These are phyloP conservation scores for Abramis brama DNA, from an alignment of 2,113 vertebrate genomes.

Conservation along the genomic window DNA sequence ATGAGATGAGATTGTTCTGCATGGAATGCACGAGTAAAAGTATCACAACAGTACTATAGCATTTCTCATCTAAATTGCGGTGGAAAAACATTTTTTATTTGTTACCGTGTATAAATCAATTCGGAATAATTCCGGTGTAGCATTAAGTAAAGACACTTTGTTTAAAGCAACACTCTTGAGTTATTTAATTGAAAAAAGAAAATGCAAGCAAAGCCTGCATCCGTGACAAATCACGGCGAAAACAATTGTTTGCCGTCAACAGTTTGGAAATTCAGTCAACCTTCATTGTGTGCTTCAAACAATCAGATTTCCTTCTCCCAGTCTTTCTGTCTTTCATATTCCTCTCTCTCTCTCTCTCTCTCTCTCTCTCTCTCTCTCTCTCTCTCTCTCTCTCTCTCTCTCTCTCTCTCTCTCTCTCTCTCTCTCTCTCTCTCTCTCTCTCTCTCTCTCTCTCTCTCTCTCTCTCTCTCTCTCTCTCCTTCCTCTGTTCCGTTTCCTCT, in stretches of 20 bases:
- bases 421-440: background rate
- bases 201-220: background rate
- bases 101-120: slow-evolving; percentile 22
- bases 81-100: background rate
- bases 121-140: background rate
- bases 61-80: background rate
- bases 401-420: background rate
- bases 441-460: background rate
- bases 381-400: background rate
- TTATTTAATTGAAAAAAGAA: background rate
- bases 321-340: background rate
- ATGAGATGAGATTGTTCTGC: background rate
- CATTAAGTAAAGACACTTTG: background rate
- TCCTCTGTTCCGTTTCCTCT: slow-evolving; percentile 55
- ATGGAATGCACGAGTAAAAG: background rate
- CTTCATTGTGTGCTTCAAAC: slow-evolving; percentile 48
- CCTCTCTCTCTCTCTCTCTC: background rate
- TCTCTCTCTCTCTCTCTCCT: background rate
- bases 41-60: background rate
- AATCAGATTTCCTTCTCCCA: slow-evolving; percentile 4
- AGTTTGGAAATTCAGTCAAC: slow-evolving; percentile 25
- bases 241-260: slow-evolving; percentile 14
- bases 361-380: background rate
- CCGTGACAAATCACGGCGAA: slow-evolving; percentile 16
- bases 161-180: slow-evolving; percentile 25